Base-by-base conservation (phyloP, 2,113 vertebrate species). In the Heliornis fulica region DNA sequence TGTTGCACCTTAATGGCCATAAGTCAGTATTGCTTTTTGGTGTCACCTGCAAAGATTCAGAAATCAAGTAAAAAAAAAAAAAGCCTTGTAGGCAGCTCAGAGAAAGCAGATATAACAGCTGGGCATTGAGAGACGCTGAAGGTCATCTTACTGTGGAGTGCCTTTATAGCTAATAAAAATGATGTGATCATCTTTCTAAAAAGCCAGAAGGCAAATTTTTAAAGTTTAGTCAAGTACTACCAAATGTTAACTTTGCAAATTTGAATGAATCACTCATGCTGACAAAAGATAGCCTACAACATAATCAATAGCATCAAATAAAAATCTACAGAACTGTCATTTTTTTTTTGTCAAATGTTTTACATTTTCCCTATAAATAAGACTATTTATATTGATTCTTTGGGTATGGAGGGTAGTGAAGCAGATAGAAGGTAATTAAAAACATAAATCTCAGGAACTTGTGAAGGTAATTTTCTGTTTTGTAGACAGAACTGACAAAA, bases 371-470 rank as follows among this genome's bases (percentile, higher is more conserved):
- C 90, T 95, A 95, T 97, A 97, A 98, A 98, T 98, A 97, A 96
- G 96, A 87, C 91, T 97, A 94, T 96, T 97, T 96, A 89, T 97
- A 98, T 98, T 97, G 97, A 98, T 98, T 97, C 93, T 96, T 92
- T 97, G 87, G 71, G 83, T 96, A 96, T 95, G 48, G 84, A 97
- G 69, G 87, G 96, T 97, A 97, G 96, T 92, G 97, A 96, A 97
- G 96, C 82, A 5, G 97, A 97, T 97, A 98, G 93, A 65, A 97
- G 95, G 96, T 98, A 98, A 98, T 98, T 98, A 98, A 98, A 98
- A 97, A 92, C 96, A 97, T 98, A 98, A 98, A 98, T 98, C 98
- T 98, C 90, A 57, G 90, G 94, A 97, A 92, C 83, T 94, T 91
- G 74, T 92, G 97, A 97, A 98, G 96, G 97, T 97, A 97, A 97